These are phyloP conservation scores for Eutrigla gurnardus DNA, from an alignment of 2,797 vertebrate genomes.

Conservation along the genomic window DNA sequence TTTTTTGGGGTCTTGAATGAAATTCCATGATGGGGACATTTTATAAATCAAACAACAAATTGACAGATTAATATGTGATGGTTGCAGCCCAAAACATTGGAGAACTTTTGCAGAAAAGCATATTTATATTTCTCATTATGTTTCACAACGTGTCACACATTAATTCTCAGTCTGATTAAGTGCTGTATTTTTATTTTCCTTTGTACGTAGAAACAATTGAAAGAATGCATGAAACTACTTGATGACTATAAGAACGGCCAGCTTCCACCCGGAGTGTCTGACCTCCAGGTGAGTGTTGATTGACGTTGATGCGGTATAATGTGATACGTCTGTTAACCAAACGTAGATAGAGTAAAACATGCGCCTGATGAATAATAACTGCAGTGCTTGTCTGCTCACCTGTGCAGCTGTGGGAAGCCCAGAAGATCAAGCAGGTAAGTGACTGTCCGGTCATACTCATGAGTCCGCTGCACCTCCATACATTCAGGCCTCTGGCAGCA, in stretches of 20 bases:
- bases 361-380: neutral
- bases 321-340: neutral
- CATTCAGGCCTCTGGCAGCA: slow-evolving; percentile 56
- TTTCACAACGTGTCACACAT: neutral
- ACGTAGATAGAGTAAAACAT: neutral
- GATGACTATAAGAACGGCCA: slow-evolving; percentile 92
- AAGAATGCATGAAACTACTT: slow-evolving; percentile 90
- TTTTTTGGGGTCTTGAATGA: neutral
- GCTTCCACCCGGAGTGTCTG: slow-evolving; percentile 85
- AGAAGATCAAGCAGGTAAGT: slow-evolving; percentile 98
- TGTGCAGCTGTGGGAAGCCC: slow-evolving; percentile 95
- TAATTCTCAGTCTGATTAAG: neutral
- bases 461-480: slow-evolving; percentile 35
- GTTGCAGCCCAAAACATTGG: neutral
- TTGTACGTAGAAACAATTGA: slow-evolving; percentile 85
- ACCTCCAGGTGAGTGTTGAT: slow-evolving; percentile 73
- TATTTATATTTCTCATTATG: neutral
- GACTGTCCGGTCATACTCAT: neutral
- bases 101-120: neutral
- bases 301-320: neutral
- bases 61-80: neutral
- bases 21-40: neutral
- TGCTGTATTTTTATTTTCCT: neutral
- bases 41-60: neutral
- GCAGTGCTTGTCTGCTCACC: slow-evolving; percentile 11